Percentiles rank a stretch among this genome's conserved stretches.
Conservation (phyloP, 1,140 invertebrate species). For the Berghia stephanieae region DNA sequence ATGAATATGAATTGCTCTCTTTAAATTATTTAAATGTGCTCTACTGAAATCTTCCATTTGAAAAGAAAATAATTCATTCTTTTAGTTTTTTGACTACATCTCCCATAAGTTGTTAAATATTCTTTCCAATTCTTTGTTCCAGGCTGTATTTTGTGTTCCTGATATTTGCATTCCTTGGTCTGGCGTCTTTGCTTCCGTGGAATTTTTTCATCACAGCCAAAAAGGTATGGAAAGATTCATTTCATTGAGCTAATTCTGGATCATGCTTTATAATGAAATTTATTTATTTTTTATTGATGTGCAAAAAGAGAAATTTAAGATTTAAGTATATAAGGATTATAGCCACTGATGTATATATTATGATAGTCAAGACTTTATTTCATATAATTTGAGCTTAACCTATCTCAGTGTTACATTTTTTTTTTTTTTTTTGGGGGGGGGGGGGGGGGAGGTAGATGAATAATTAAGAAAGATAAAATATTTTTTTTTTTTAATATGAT, state of each 20-base stretch:
- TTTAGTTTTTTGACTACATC: no score
- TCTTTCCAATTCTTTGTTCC: slow-evolving; percentile 54
- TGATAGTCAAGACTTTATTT: neutral
- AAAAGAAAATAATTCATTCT: no score
- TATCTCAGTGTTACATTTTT: neutral
- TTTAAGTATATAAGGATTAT: neutral
- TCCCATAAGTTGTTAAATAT: no score
- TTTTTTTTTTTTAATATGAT: no score
- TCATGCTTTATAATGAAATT: neutral
- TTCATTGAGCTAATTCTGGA: neutral
- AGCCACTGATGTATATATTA: neutral
- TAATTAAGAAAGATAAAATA: no score
- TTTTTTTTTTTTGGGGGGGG: no score
- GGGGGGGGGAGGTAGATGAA: no score
- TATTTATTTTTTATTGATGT: neutral
- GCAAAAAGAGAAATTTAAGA: neutral
- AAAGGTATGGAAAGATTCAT: slow-evolving; percentile 76
- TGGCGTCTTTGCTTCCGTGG: slow-evolving; percentile 91
- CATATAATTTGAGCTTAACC: neutral
- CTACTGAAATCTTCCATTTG: no score
- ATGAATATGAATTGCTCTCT: no score
- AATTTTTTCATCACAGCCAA: slow-evolving; percentile 95
- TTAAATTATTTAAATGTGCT: no score
- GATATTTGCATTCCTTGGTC: slow-evolving; percentile 89
- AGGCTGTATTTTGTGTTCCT: slow-evolving; percentile 79